phyloP scores from a whole-genome alignment of 2,888 invertebrate species.

The Didymodactylos carnosus region DNA sequence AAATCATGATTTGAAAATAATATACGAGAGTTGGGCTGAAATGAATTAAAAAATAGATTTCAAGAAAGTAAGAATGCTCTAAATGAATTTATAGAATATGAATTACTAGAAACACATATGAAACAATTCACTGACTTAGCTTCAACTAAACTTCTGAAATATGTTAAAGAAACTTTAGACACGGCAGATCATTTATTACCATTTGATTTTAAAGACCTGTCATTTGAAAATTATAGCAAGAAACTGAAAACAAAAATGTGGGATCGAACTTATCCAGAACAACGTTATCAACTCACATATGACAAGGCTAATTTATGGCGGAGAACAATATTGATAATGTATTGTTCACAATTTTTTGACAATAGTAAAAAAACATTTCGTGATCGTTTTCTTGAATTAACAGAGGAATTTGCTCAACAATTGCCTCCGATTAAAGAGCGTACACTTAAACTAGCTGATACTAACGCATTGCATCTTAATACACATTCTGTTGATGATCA shows the following conservation, averaged over 20 bases:
- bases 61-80: background rate
- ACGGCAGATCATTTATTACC: background rate
- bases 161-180: background rate
- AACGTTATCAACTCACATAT: background rate
- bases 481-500: background rate
- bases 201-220: background rate
- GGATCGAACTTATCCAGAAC: background rate
- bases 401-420: background rate
- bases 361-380: background rate
- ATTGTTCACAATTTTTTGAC: background rate
- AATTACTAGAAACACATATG: background rate
- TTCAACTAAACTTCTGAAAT: background rate
- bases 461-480: background rate
- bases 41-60: background rate
- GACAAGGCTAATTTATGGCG: background rate
- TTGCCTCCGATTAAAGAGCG: background rate
- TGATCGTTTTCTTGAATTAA: background rate
- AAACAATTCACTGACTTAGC: background rate
- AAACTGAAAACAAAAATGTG: background rate
- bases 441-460: background rate
- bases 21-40: background rate
- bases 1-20: background rate
- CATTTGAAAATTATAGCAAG: background rate
- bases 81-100: background rate
- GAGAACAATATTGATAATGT: background rate